A percentile compares a stretch with the other conserved stretches of the same genome.
These are phyloP conservation scores for Menidia menidia DNA, from an alignment of 2,797 vertebrate species.

Conservation along the genomic window DNA sequence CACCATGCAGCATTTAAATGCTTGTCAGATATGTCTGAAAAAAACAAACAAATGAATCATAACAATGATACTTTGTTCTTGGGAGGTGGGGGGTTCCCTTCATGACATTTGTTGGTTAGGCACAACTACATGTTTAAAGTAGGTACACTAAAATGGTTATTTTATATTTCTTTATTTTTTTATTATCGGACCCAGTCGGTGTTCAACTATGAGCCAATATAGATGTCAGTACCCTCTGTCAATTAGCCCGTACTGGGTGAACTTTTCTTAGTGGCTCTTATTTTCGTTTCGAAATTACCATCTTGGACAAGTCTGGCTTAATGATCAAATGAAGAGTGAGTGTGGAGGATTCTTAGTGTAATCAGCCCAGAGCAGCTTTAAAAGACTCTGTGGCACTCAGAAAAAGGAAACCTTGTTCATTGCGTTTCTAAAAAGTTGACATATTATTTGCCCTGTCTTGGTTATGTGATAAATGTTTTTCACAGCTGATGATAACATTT, in stretches of 20 bases:
- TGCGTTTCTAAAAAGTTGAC: slow-evolving; percentile 33
- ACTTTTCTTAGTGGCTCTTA: slow-evolving; percentile 36
- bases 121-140: too few relatives aligned
- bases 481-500: slow-evolving; percentile 23
- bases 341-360: slow-evolving; percentile 26
- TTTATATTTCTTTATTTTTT: slow-evolving; percentile 13
- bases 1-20: slow-evolving; percentile 1
- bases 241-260: slow-evolving; percentile 22
- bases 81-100: slow-evolving; percentile 10
- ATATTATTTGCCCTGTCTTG: slow-evolving; percentile 32
- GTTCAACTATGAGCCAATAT: slow-evolving; percentile 15
- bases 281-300: slow-evolving; percentile 52
- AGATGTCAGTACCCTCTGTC: slow-evolving; percentile 25
- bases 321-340: slow-evolving; percentile 42
- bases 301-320: slow-evolving; percentile 31
- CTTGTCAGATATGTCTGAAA: slow-evolving; percentile 6
- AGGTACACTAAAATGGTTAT: too few relatives aligned
- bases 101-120: slow-evolving; percentile 11
- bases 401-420: slow-evolving; percentile 29
- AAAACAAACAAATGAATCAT: slow-evolving; percentile 22
- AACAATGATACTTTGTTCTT: slow-evolving; percentile 7
- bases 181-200: slow-evolving; percentile 8
- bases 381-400: background rate
- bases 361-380: slow-evolving; percentile 30
- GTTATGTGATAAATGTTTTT: slow-evolving; percentile 34